A percentile compares a stretch with the other conserved stretches of the same genome.
Evolutionary conservation across 2,888 invertebrate species (phyloP).

Genomic region (Flexamia atlantica): DNA sequence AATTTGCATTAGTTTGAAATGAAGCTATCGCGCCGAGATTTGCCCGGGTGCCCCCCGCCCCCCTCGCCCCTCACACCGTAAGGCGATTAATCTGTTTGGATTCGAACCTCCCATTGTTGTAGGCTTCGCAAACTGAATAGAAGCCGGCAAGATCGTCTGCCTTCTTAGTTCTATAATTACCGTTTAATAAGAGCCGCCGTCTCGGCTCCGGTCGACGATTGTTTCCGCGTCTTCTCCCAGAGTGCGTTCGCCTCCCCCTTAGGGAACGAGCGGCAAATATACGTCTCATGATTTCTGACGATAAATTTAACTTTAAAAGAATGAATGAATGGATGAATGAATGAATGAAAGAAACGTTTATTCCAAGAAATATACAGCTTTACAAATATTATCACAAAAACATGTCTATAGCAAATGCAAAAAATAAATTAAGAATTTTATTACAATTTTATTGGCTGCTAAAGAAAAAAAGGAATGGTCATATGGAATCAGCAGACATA

Average conservation of each 20-base stretch:
- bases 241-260: neutral
- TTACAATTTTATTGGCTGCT: too few species aligned
- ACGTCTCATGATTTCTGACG: too few species aligned
- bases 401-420: too few species aligned
- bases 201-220: neutral
- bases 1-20: constrained; percentile 49
- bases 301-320: too few species aligned
- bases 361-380: too few species aligned
- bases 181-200: constrained; percentile 1
- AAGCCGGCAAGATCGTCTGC: constrained; percentile 37
- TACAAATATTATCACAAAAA: too few species aligned
- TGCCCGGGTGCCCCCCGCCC: neutral
- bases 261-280: neutral
- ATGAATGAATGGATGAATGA: too few species aligned
- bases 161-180: constrained; percentile 36
- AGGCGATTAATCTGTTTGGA: constrained; percentile 51
- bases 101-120: constrained; percentile 47
- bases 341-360: too few species aligned
- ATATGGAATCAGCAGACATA: too few species aligned
- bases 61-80: constrained; percentile 27
- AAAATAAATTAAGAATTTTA: too few species aligned
- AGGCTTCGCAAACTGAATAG: constrained; percentile 24
- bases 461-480: too few species aligned
- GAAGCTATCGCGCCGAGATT: constrained; percentile 38
- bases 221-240: neutral